A percentile compares a stretch with the other conserved stretches of the same genome.
These are phyloP conservation scores for Heliangelus exortis DNA, from an alignment of 2,797 vertebrate species.

Conservation along the genomic window DNA sequence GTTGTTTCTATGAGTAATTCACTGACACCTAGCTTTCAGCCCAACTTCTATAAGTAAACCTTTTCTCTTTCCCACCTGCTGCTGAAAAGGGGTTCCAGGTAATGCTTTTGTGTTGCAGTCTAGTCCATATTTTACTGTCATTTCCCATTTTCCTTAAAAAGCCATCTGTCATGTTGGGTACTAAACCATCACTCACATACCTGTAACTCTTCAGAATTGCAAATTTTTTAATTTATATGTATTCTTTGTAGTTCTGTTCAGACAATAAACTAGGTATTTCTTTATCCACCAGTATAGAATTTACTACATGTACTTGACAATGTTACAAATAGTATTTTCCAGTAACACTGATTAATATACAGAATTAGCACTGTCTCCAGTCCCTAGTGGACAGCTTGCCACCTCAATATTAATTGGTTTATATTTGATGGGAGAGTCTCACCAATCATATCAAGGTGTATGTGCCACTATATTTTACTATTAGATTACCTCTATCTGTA, in stretches of 20 bases:
- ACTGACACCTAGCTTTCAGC: constrained; percentile 19
- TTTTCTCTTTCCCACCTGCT: constrained; percentile 83
- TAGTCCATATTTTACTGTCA: constrained; percentile 35
- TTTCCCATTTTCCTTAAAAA: constrained; percentile 44
- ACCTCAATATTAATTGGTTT: background rate
- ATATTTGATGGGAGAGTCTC: background rate
- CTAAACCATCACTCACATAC: background rate
- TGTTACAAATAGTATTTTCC: background rate
- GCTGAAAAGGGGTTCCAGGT: constrained; percentile 96
- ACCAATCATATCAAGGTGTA: background rate
- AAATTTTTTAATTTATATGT: background rate
- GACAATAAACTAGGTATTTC: background rate
- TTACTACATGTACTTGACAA: background rate
- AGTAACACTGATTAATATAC: background rate
- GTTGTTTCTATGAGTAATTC: constrained; percentile 14
- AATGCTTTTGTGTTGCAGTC: constrained; percentile 76
- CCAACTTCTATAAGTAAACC: constrained; percentile 71
- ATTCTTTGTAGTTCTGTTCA: background rate
- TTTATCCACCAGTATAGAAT: background rate
- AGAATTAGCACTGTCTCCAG: background rate
- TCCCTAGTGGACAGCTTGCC: background rate
- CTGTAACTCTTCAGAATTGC: background rate
- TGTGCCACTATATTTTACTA: background rate
- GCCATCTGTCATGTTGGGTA: constrained; percentile 50
- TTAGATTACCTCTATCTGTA: background rate